These are phyloP conservation scores for Cygnus buccinator DNA, from an alignment of 2,113 vertebrate genomes.

Conservation along the genomic window DNA sequence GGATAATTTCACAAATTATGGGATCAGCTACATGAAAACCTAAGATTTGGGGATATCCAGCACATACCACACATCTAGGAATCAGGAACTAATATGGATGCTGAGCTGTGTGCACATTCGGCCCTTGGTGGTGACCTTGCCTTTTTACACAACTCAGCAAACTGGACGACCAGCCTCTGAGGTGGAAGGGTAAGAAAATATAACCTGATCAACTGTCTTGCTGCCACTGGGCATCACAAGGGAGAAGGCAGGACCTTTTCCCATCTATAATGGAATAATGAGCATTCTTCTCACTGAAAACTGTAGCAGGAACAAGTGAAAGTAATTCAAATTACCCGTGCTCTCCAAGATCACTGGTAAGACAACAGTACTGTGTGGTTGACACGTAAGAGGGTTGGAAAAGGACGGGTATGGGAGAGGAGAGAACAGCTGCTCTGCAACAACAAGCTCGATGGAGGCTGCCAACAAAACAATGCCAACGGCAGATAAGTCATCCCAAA, in stretches of 20 bases:
- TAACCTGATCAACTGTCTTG: neutral
- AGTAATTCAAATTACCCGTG: slow-evolving; percentile 9
- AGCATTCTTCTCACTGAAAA: neutral
- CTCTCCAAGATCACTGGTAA: slow-evolving; percentile 15
- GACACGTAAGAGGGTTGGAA: slow-evolving; percentile 5
- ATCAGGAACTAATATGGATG: neutral
- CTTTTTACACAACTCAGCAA: neutral
- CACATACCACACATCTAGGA: neutral
- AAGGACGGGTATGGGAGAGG: neutral
- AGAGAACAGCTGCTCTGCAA: slow-evolving; percentile 36
- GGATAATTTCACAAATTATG: neutral
- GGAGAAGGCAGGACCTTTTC: neutral
- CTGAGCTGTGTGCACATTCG: neutral
- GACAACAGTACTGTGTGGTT: neutral
- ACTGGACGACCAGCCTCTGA: neutral
- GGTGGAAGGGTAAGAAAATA: neutral
- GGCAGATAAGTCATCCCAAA: slow-evolving; percentile 37
- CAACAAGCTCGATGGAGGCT: slow-evolving; percentile 29
- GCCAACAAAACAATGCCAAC: slow-evolving; percentile 44
- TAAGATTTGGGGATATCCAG: neutral
- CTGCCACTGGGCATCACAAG: neutral
- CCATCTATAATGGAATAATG: neutral
- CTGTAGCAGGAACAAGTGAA: neutral
- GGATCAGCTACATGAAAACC: neutral
- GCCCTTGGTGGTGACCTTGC: neutral